These are phyloP conservation scores for Notarius quadriscutis DNA, from an alignment of 2,113 vertebrate genomes.

Conservation along the genomic window DNA sequence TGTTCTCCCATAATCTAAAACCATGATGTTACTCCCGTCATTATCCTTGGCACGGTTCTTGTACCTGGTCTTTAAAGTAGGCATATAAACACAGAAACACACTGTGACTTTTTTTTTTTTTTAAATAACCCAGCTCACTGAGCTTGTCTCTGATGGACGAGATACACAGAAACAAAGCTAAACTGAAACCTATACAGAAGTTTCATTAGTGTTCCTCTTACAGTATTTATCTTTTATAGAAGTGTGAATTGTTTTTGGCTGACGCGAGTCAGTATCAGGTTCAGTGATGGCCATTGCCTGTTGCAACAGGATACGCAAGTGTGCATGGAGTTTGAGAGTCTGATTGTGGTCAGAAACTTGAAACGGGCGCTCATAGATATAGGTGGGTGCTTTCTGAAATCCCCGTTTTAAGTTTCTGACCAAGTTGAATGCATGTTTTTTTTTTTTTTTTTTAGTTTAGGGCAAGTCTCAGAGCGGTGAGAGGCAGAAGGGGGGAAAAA, in stretches of 20 bases:
- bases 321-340: background rate
- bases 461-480: no score
- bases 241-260: background rate
- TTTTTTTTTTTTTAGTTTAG: no score
- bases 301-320: background rate
- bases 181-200: no score
- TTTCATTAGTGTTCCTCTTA: no score
- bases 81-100: background rate
- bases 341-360: background rate
- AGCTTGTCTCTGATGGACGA: no score
- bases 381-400: background rate
- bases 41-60: background rate
- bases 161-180: no score
- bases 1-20: background rate
- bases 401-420: no score
- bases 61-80: background rate
- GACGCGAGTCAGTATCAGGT: background rate
- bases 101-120: background rate
- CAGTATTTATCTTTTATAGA: background rate
- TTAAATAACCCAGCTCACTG: no score
- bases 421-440: no score
- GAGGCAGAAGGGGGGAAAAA: no score
- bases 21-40: background rate
- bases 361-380: background rate
- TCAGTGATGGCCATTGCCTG: background rate